Conservation (phyloP, 1,140 invertebrate genomes). For the Conopomorpha cramerella region DNA sequence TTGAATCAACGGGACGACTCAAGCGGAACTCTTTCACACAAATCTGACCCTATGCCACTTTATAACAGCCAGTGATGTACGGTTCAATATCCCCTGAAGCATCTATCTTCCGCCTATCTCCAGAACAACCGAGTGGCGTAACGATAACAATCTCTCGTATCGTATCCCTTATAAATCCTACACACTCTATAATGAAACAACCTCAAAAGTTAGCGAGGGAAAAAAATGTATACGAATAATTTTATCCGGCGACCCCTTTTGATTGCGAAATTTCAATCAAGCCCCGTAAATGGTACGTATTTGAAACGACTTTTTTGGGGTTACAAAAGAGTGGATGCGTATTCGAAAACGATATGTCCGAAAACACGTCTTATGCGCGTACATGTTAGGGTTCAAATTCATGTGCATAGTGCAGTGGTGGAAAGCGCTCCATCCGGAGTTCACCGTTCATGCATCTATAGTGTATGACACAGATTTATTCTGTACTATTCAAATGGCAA, state of each 20-base stretch:
- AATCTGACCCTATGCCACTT: too few species aligned
- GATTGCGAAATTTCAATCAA: constrained; percentile 60
- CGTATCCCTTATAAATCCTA: constrained; percentile 55
- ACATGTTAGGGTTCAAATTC: too few species aligned
- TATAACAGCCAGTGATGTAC: too few species aligned
- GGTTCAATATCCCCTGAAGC: too few species aligned
- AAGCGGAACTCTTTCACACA: too few species aligned
- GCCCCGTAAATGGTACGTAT: constrained; percentile 49
- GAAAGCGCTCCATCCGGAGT: too few species aligned
- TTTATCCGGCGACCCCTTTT: constrained; percentile 50
- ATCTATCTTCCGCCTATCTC: too few species aligned
- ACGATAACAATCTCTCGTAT: constrained; percentile 51
- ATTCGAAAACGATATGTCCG: constrained; percentile 10
- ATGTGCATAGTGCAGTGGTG: too few species aligned
- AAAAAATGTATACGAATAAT: constrained; percentile 58
- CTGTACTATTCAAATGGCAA: constrained; percentile 48
- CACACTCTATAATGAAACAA: constrained; percentile 51
- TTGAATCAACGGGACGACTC: too few species aligned
- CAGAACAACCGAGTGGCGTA: constrained; percentile 45
- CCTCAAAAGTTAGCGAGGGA: constrained; percentile 31
- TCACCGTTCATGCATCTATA: constrained; percentile 8
- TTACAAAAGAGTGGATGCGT: constrained; percentile 20
- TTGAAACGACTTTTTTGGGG: constrained; percentile 50
- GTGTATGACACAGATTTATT: constrained; percentile 53
- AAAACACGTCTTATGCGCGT: too few species aligned